Base-by-base conservation (phyloP, 2,797 vertebrate genomes). In the Salmo trutta region DNA sequence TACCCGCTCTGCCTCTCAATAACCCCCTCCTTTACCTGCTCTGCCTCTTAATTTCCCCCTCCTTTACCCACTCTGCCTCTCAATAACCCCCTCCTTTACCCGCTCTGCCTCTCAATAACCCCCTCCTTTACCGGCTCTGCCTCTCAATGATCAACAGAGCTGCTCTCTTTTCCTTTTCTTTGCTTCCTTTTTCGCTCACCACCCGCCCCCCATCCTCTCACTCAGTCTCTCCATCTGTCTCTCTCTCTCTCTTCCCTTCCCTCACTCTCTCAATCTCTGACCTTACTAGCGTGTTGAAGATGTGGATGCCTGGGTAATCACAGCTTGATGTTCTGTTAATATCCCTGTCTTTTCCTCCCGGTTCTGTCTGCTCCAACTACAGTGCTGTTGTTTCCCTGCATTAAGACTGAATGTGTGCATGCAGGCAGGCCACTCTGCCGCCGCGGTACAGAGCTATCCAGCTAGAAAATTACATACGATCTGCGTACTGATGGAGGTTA, bases 401-500 rank as follows among this genome's bases (percentile, higher is more conserved):
- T 79, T 81, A 81, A 79, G 77, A 47, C 41, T 69, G 77, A 14
- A 2, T 78, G 41, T 67, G 53, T 65, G 16, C 14, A 77, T 71
- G 68, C 53, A 12, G 66, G 53, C 52, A 82, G 82, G 83, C 84
- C 90, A 92, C 89, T 89, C 87, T 87, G 79, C 81, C 89, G 85
- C 91, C 91, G 85, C 87, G 87, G 89, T 92, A 88, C 87, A 87
- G 89, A 93, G 88, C 91, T 91, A 90, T 92, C 94, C 91, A 90
- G 90, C 91, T 93, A 92, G 93, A 94, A 94, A 94, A 94, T 92
- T 93, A 91, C 89, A 88, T 91, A 90, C 92, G 80, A 83, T 83
- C 79, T 82, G 75, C 27, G 31, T 82, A 77, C 67, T 78, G 79
- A 81, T 81, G 81, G 74, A 74, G 74, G 82, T 80, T 76, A 77